Evolutionary conservation across 2,797 vertebrate species (phyloP).

Genomic region (Muscicapa comitata): DNA sequence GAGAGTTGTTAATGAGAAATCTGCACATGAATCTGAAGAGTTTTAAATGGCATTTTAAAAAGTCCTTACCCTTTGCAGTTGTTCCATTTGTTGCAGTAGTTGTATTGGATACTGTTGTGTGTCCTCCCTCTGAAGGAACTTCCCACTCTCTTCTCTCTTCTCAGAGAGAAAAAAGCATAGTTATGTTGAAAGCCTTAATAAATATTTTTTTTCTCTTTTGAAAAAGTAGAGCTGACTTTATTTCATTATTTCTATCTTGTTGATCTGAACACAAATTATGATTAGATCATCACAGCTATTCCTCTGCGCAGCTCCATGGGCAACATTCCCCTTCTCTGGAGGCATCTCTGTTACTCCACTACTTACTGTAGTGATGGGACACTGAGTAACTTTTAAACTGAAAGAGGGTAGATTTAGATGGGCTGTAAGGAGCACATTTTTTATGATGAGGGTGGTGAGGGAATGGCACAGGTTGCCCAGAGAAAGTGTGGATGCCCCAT

Average conservation of each 20-base stretch:
- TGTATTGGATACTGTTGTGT: background rate
- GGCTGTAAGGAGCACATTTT: background rate
- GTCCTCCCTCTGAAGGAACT: conserved; percentile 9
- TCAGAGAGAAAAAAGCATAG: background rate
- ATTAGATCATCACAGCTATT: background rate
- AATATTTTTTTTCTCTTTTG: background rate
- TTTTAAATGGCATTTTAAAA: background rate
- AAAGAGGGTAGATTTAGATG: background rate
- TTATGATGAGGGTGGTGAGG: background rate
- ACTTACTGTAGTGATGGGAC: background rate
- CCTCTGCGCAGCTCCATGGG: background rate
- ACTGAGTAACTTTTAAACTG: background rate
- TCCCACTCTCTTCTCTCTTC: conserved; percentile 26
- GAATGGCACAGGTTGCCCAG: rapidly evolving
- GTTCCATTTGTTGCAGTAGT: background rate
- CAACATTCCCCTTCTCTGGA: background rate
- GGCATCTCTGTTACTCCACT: background rate
- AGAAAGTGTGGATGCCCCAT: rapidly evolving
- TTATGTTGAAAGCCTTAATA: background rate
- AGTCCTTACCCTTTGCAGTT: background rate
- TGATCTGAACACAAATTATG: background rate
- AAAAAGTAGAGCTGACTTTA: background rate
- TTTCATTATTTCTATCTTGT: background rate
- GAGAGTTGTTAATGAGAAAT: background rate
- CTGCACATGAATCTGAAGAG: background rate